Evolutionary conservation across 2,113 vertebrate species (phyloP), one percentile per base, ranked within the genome.

Genomic region (Phyllopteryx taeniolatus): DNA sequence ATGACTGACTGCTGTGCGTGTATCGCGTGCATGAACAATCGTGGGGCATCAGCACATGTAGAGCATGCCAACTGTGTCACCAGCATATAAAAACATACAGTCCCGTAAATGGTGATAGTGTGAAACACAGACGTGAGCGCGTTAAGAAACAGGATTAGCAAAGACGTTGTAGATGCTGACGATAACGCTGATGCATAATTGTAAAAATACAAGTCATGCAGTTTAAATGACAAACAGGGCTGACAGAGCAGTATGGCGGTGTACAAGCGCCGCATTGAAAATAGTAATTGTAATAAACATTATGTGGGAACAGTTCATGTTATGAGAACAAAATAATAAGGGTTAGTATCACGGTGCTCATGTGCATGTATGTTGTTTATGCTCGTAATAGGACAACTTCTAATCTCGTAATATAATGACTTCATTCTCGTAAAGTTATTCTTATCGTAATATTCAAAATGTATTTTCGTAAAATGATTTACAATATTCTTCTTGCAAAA

Each of bases 81-180:
- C 61, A 69, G 71, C 75, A 44, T 57, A 71, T 73, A 71, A 20
- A 57, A 20, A 69, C 70, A 6, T 6, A 67, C 66, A 78, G 75
- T 68, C 82, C 81, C 17, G 20, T 53, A 79, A 72, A 79, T 83
- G 78, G 86, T 84, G 56, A 84, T 72, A 63, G 1, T 76, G 72
- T 17, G 64, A 67, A 65, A 74, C 66, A 47, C 68, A 68, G 67
- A 75, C 71, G 61, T 63, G 13, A 74, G 77, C 19, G 19, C 51
- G 77, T 51, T 67, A 78, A 72, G 19, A 69, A 51, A 35, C 59
- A 63, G 17, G 57, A 77, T 79, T 44, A 75, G 78, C 43, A 53
- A 78, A 74, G 72, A 64, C 19, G 70, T 20, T 56, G 70, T 69
- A 27, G 68, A 69, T 66, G 81, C 63, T 62, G 78, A 47, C 66